phyloP scores from a whole-genome alignment of 2,113 vertebrate genomes.

The Sterna hirundo region DNA sequence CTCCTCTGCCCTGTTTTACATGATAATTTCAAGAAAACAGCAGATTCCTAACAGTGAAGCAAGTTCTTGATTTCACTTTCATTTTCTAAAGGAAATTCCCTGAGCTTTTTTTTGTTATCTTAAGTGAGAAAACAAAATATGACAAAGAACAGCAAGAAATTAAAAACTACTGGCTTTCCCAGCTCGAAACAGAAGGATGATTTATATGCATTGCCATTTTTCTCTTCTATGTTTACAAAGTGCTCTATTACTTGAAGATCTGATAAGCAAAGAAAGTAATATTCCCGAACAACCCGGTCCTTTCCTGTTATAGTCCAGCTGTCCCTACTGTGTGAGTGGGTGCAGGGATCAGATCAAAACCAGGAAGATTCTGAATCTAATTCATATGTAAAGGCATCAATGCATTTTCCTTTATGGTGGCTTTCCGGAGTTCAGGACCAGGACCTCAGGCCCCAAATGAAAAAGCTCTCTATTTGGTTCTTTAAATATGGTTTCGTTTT shows the following conservation, averaged over 20 bases:
- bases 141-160: background rate
- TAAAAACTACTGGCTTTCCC: background rate
- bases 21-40: background rate
- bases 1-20: background rate
- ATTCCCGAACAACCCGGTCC: background rate
- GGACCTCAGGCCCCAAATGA: background rate
- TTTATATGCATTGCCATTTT: background rate
- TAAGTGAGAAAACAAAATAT: background rate
- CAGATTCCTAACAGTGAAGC: background rate
- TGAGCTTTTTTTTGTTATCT: background rate
- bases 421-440: background rate
- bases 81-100: background rate
- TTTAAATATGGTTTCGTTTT: background rate
- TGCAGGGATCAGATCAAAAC: background rate
- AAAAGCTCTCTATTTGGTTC: background rate
- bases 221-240: background rate
- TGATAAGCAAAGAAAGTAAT: background rate
- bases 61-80: background rate
- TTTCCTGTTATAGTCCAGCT: background rate
- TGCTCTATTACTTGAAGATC: background rate
- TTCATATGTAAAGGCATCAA: background rate
- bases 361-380: background rate
- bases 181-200: background rate
- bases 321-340: background rate
- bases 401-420: background rate